Conservation (phyloP, 2,113 vertebrate genomes). For the Laticauda colubrina region DNA sequence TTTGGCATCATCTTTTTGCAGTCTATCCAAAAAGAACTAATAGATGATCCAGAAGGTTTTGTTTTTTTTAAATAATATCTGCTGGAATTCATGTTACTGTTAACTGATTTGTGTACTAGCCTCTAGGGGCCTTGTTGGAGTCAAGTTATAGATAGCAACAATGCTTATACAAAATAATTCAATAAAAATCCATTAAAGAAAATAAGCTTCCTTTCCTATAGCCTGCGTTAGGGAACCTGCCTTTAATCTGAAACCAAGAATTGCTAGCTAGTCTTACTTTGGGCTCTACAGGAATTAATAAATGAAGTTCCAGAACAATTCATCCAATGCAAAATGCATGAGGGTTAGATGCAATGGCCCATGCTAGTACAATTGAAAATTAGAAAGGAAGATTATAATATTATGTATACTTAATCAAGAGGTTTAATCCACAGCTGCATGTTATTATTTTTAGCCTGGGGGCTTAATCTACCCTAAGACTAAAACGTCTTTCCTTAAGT, state of each 20-base stretch:
- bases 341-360: slow-evolving; percentile 8
- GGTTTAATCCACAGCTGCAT: slow-evolving; percentile 20
- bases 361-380: slow-evolving; percentile 15
- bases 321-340: neutral
- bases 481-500: neutral
- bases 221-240: slow-evolving; percentile 6
- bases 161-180: neutral
- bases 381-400: slow-evolving; percentile 30
- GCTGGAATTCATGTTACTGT: neutral
- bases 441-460: slow-evolving; percentile 18
- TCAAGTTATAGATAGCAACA: neutral
- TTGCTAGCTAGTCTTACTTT: slow-evolving; percentile 22
- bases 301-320: neutral
- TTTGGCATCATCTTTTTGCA: neutral
- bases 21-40: neutral
- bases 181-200: neutral
- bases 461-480: slow-evolving; percentile 12
- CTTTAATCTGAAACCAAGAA: slow-evolving; percentile 26
- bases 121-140: neutral
- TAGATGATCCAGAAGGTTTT: neutral
- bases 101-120: neutral
- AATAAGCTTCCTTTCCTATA: neutral
- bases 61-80: neutral
- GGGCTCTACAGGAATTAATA: neutral
- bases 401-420: slow-evolving; percentile 25